Evolutionary conservation across 2,888 invertebrate genomes (phyloP).

Genomic region (Luffia ferchaultella): DNA sequence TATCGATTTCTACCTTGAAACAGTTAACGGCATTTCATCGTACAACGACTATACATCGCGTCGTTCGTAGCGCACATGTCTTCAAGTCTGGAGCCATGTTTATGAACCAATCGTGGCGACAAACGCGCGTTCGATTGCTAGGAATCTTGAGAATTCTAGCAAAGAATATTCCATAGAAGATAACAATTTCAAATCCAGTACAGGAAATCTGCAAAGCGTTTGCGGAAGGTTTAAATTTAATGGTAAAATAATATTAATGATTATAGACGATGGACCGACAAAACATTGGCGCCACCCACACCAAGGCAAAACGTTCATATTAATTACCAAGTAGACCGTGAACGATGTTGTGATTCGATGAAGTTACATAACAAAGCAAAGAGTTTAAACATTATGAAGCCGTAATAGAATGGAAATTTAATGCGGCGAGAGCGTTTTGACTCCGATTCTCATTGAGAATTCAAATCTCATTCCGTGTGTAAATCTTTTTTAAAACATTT

Average conservation of each 20-base stretch:
- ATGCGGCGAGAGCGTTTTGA: neutral
- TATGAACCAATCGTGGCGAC: slow-evolving; percentile 26
- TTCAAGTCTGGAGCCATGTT: slow-evolving; percentile 22
- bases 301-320: slow-evolving; percentile 17
- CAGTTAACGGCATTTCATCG: neutral
- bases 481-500: slow-evolving; percentile 1
- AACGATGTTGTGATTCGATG: slow-evolving; percentile 25
- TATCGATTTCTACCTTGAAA: too few species aligned
- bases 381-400: too few species aligned
- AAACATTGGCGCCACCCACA: slow-evolving; percentile 54
- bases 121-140: slow-evolving; percentile 8
- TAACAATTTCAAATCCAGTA: too few species aligned
- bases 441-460: neutral
- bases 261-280: neutral
- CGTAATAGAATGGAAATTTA: neutral
- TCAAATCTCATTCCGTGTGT: slow-evolving; percentile 5
- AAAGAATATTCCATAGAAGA: too few species aligned
- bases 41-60: neutral
- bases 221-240: too few species aligned
- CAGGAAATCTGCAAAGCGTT: too few species aligned
- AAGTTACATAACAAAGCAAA: neutral
- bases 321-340: slow-evolving; percentile 23
- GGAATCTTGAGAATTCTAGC: slow-evolving; percentile 3
- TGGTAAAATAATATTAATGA: too few species aligned
- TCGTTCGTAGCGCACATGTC: slow-evolving; percentile 4